A percentile compares a stretch with the other conserved stretches of the same genome.
Conservation (phyloP, 2,113 vertebrate species). For the Etheostoma spectabile region DNA sequence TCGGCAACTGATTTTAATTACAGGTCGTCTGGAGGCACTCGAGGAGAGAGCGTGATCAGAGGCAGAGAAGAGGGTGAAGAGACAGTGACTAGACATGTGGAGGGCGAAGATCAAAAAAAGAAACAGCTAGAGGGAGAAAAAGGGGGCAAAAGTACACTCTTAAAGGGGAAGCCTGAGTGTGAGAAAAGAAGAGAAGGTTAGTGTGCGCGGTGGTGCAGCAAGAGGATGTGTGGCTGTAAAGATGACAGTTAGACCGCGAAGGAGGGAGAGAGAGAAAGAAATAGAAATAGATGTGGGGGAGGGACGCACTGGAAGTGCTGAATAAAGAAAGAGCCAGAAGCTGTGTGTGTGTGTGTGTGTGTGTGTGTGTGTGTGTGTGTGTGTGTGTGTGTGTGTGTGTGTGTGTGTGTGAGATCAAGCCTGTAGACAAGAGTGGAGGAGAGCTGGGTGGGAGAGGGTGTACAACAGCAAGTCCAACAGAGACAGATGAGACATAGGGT, state of each 20-base stretch:
- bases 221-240: slow-evolving; percentile 8
- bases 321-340: slow-evolving; percentile 41
- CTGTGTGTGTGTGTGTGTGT: slow-evolving; percentile 12
- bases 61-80: background rate
- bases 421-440: slow-evolving; percentile 15
- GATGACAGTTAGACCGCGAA: background rate
- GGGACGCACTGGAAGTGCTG: slow-evolving; percentile 15
- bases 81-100: slow-evolving; percentile 9
- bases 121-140: slow-evolving; percentile 11
- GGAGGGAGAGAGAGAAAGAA: background rate
- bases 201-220: background rate
- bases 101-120: background rate
- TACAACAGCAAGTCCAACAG: slow-evolving; percentile 1
- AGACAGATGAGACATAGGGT: background rate
- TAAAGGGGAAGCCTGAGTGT: slow-evolving; percentile 11
- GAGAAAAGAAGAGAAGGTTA: background rate
- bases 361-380: slow-evolving; percentile 13
- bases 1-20: slow-evolving; percentile 46
- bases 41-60: slow-evolving; percentile 19
- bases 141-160: background rate
- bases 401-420: slow-evolving; percentile 18
- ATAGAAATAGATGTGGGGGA: slow-evolving; percentile 23
- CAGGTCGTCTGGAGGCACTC: slow-evolving; percentile 2
- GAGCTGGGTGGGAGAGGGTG: slow-evolving; percentile 2
- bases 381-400: slow-evolving; percentile 13